phyloP scores from a whole-genome alignment of 2,113 vertebrate species.

The Phrynosoma blainvillii region DNA sequence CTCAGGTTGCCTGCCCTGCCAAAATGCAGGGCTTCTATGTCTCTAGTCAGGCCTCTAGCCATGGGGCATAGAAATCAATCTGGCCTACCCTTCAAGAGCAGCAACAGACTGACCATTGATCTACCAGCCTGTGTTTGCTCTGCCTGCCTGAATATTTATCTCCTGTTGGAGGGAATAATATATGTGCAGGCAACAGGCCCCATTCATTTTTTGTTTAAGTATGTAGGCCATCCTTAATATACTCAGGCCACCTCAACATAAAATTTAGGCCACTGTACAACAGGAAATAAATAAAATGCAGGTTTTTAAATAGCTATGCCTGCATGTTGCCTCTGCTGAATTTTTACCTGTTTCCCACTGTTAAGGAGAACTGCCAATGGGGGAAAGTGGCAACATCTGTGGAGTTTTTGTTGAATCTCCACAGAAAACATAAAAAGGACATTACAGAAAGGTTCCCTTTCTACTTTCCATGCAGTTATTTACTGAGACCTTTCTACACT shows the following conservation, averaged over 20 bases:
- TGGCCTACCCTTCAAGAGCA: too few species aligned
- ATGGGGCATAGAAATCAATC: too few species aligned
- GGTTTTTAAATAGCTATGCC: background rate
- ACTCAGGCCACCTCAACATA: too few species aligned
- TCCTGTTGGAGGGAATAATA: too few species aligned
- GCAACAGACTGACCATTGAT: too few species aligned
- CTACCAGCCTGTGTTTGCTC: too few species aligned
- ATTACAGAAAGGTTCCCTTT: background rate
- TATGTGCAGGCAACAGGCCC: too few species aligned
- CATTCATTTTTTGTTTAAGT: too few species aligned
- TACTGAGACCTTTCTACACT: background rate
- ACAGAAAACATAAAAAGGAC: conserved; percentile 9
- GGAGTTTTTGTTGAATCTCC: background rate
- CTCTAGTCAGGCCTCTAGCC: background rate
- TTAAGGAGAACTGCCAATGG: too few species aligned
- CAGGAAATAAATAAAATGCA: background rate
- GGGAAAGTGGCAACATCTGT: background rate
- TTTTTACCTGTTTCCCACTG: background rate
- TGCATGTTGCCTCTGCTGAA: background rate
- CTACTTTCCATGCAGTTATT: too few species aligned
- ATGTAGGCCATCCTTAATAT: too few species aligned
- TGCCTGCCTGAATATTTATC: too few species aligned
- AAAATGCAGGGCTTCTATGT: background rate
- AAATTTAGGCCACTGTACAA: background rate
- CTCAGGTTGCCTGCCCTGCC: background rate